phyloP scores from a whole-genome alignment of 2,113 vertebrate species.

The Ictalurus punctatus region DNA sequence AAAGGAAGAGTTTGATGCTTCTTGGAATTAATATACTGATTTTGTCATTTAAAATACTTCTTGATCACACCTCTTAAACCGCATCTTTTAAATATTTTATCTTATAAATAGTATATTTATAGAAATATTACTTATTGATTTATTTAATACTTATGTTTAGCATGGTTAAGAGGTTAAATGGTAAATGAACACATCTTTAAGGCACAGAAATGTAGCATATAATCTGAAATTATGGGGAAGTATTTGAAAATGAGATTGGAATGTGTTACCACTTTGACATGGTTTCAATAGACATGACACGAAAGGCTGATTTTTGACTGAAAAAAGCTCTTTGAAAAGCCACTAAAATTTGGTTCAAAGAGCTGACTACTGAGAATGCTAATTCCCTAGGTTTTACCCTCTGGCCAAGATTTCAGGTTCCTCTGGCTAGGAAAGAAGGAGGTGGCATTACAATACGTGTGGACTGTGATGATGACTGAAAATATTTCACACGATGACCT shows the following conservation, averaged over 20 bases:
- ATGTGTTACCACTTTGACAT: neutral
- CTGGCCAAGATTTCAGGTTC: neutral
- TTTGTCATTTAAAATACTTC: neutral
- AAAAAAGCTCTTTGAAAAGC: neutral
- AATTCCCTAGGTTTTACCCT: neutral
- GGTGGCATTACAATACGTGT: neutral
- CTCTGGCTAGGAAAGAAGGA: neutral
- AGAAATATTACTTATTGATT: neutral
- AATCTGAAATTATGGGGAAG: slow-evolving; percentile 7
- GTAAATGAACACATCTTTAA: neutral
- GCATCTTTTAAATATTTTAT: neutral
- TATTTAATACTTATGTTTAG: neutral
- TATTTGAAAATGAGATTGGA: neutral
- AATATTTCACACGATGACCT: neutral
- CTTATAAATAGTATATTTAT: neutral
- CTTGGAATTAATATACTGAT: neutral
- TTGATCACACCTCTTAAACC: neutral
- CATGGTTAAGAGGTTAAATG: neutral
- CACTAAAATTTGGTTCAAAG: neutral
- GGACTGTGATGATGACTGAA: neutral
- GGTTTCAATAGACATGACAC: slow-evolving; percentile 17
- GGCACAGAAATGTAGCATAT: neutral
- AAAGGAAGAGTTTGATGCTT: neutral
- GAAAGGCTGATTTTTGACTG: neutral
- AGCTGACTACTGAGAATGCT: neutral